Conservation (phyloP, 2,888 invertebrate species). For the Elegia similella region DNA sequence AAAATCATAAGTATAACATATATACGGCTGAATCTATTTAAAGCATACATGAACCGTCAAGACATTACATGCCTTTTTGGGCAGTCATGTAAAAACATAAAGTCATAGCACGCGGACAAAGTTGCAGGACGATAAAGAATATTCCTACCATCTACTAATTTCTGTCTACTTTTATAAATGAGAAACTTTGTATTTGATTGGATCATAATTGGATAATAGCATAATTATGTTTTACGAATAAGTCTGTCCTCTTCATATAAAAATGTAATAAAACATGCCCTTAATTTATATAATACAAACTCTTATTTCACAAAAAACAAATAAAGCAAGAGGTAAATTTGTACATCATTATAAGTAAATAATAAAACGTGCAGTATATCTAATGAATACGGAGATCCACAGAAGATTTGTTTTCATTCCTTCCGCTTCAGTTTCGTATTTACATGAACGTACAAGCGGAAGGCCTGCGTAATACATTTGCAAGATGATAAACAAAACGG, state of each 20-base stretch:
- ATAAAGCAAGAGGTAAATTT: not conserved
- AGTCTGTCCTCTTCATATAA: not conserved
- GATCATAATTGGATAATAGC: too few relatives aligned
- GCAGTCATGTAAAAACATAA: too few relatives aligned
- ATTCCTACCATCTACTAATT: too few relatives aligned
- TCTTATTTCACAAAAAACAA: not conserved
- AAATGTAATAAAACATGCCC: not conserved
- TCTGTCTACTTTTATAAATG: too few relatives aligned
- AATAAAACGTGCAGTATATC: slow-evolving; percentile 33
- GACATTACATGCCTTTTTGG: too few relatives aligned
- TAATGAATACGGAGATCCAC: slow-evolving; percentile 41
- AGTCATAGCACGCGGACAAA: too few relatives aligned
- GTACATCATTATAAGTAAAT: slow-evolving; percentile 32
- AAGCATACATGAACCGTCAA: too few relatives aligned
- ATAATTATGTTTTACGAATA: not conserved
- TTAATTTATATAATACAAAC: too few relatives aligned
- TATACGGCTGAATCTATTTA: too few relatives aligned
- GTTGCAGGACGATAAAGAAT: too few relatives aligned
- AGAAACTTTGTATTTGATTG: too few relatives aligned
- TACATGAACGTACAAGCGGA: slow-evolving; percentile 62
- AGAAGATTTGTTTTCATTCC: slow-evolving; percentile 56
- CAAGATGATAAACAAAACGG: slow-evolving; percentile 66
- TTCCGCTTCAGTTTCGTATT: slow-evolving; percentile 57
- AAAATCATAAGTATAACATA: too few relatives aligned
- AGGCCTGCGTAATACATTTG: slow-evolving; percentile 61